These are phyloP conservation scores for Diprion similis DNA, from an alignment of 1,140 invertebrate species.

Conservation along the genomic window DNA sequence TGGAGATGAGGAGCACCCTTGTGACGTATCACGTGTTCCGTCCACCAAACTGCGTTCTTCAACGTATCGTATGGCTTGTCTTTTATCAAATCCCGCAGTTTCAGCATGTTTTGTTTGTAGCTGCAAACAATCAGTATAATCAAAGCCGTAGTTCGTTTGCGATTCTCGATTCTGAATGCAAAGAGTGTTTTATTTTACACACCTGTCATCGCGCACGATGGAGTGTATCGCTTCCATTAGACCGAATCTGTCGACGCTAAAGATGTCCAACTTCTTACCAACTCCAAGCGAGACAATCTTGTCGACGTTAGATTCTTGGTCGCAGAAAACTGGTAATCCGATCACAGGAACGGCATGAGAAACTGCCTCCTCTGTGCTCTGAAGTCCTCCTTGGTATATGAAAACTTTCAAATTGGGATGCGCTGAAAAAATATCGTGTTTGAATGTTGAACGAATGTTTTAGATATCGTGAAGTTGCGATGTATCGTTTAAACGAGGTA, in stretches of 20 bases:
- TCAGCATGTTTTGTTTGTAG: conserved; percentile 45
- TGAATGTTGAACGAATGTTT: too few relatives aligned
- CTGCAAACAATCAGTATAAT: conserved; percentile 28
- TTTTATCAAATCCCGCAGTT: conserved; percentile 36
- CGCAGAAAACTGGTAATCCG: conserved; percentile 51
- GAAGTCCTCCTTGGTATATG: conserved; percentile 62
- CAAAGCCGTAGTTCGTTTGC: too few relatives aligned
- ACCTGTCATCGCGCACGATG: conserved; percentile 35
- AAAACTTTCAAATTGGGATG: conserved; percentile 59
- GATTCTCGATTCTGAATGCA: too few relatives aligned
- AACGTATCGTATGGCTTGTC: conserved; percentile 56
- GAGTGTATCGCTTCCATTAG: conserved; percentile 34
- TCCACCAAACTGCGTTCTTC: conserved; percentile 61
- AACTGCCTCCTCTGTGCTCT: conserved; percentile 60
- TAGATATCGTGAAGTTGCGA: too few relatives aligned
- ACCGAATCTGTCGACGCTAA: conserved; percentile 15
- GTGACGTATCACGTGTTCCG: conserved; percentile 64
- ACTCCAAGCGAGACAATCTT: conserved; percentile 37
- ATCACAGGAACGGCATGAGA: conserved; percentile 57
- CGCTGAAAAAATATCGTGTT: conserved; percentile 29
- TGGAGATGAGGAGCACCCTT: conserved; percentile 59
- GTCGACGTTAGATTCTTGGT: conserved; percentile 33
- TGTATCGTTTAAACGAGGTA: too few relatives aligned
- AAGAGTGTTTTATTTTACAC: neutral
- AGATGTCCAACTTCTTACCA: conserved; percentile 28